These are phyloP conservation scores for Pocillopora meandrina DNA, from an alignment of 92 coral and sea anemone species.

Conservation along the genomic window DNA sequence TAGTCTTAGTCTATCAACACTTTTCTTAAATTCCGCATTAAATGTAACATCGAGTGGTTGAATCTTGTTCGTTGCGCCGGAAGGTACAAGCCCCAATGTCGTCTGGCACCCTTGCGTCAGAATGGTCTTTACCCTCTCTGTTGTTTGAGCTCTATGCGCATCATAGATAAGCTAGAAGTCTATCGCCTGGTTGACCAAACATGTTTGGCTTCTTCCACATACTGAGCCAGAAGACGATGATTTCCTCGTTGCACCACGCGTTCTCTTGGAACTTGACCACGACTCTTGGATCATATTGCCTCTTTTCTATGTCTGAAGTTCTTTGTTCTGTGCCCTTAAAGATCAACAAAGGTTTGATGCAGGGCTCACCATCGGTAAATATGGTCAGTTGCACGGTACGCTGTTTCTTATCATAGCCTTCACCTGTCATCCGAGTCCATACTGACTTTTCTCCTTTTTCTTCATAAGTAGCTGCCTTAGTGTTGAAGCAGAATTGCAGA, in stretches of 20 bases:
- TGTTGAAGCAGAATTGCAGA: no score
- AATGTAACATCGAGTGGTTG: no score
- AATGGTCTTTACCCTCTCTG: no score
- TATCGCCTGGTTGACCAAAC: slow-evolving; percentile 1
- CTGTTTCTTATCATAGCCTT: not conserved
- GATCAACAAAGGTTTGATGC: slow-evolving; percentile 43
- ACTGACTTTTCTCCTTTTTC: slow-evolving; percentile 10
- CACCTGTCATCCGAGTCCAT: slow-evolving; percentile 8
- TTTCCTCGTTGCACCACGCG: not conserved
- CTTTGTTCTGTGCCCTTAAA: slow-evolving; percentile 49
- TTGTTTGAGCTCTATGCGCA: slow-evolving; percentile 24
- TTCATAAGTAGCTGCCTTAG: no score
- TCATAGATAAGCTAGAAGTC: slow-evolving; percentile 29
- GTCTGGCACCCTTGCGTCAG: slow-evolving; percentile 15
- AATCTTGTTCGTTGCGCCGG: slow-evolving; percentile 50
- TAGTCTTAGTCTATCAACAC: not conserved
- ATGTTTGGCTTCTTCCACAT: slow-evolving; percentile 31
- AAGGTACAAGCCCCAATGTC: slow-evolving; percentile 31
- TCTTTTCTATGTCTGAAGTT: slow-evolving; percentile 44
- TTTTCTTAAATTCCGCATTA: no score
- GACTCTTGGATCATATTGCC: not conserved
- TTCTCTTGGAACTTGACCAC: no score
- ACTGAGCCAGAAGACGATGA: slow-evolving; percentile 31
- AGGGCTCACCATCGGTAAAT: slow-evolving; percentile 35
- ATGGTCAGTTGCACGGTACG: slow-evolving; percentile 19